A percentile compares a stretch with the other conserved stretches of the same genome.
These are phyloP conservation scores for Frankliniella fusca DNA, from an alignment of 2,888 invertebrate genomes.

Conservation along the genomic window DNA sequence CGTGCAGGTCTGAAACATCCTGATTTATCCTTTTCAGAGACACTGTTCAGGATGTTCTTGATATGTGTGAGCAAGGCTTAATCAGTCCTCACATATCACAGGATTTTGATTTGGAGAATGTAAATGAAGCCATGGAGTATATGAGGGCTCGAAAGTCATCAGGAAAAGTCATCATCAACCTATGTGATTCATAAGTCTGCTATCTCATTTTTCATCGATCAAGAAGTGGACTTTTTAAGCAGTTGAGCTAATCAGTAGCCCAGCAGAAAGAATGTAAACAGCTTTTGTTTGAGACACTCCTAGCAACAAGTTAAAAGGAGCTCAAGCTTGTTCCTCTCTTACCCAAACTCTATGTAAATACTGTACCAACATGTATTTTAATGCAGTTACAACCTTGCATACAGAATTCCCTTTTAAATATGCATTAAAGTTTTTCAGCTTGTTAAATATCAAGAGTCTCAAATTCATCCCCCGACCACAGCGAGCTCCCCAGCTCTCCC, in stretches of 20 bases:
- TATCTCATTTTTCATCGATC: no score
- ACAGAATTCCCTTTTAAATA: no score
- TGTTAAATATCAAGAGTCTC: no score
- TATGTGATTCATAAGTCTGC: conserved; percentile 40
- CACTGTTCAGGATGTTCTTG: conserved; percentile 57
- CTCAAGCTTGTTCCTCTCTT: no score
- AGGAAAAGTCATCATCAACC: conserved; percentile 57
- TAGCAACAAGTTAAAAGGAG: no score
- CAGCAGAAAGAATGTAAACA: background rate
- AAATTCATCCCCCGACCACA: no score
- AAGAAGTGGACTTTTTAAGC: background rate
- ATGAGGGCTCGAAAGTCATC: conserved; percentile 55
- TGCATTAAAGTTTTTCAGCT: no score
- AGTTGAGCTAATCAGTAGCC: background rate
- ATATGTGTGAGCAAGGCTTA: conserved; percentile 59
- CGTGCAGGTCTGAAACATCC: background rate
- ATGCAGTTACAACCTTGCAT: no score
- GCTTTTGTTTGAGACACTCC: background rate
- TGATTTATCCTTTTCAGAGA: conserved; percentile 44
- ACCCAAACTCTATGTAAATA: no score
- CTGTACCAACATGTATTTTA: no score
- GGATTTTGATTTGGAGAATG: conserved; percentile 53
- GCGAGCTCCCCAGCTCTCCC: no score
- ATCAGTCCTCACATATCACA: conserved; percentile 57
- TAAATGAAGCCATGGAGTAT: conserved; percentile 58